Conservation (phyloP, 2,888 invertebrate genomes). For the Cantharis rufa region DNA sequence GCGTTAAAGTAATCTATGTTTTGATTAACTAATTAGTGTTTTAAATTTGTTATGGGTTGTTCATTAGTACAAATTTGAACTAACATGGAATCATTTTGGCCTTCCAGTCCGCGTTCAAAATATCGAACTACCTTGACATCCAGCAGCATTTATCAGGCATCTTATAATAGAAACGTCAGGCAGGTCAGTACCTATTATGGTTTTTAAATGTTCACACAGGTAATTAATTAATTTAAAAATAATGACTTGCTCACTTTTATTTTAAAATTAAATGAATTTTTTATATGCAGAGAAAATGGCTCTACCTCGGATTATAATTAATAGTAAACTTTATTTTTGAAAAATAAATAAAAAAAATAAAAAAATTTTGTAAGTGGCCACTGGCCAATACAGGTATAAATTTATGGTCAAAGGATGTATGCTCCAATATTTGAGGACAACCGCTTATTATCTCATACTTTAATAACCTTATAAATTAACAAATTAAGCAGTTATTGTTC, state of each 20-base stretch:
- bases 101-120: conserved; percentile 63
- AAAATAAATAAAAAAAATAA: neutral
- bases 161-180: conserved; percentile 35
- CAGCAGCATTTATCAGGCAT: conserved; percentile 63
- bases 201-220: neutral
- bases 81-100: conserved; percentile 66
- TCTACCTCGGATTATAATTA: too few relatives aligned
- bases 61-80: conserved; percentile 1
- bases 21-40: conserved; percentile 6
- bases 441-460: neutral
- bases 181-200: conserved; percentile 29
- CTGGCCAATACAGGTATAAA: neutral
- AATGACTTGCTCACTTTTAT: neutral
- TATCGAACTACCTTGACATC: conserved; percentile 65
- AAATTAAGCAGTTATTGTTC: neutral
- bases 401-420: neutral
- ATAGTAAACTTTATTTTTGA: neutral
- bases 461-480: neutral
- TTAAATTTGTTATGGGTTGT: conserved; percentile 29
- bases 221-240: neutral
- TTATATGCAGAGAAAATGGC: neutral
- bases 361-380: neutral
- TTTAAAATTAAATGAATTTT: neutral
- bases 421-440: neutral
- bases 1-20: neutral